Evolutionary conservation across 2,113 vertebrate genomes (phyloP).

Genomic region (Catharus minimus): DNA sequence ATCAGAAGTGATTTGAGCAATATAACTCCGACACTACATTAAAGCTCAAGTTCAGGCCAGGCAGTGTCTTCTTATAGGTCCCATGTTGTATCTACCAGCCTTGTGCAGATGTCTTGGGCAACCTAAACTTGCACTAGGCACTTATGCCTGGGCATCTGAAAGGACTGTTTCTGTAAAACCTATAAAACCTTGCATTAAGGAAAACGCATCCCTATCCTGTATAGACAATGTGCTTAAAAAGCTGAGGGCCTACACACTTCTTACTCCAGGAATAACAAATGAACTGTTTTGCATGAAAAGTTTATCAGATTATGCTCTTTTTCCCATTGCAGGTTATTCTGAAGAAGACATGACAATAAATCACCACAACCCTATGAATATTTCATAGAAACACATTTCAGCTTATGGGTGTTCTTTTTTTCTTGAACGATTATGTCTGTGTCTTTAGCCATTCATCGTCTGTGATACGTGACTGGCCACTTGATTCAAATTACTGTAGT

Average conservation of each 20-base stretch:
- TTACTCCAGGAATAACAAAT: neutral
- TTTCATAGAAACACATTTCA: constrained; percentile 18
- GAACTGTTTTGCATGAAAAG: constrained; percentile 5
- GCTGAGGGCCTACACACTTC: neutral
- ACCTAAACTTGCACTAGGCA: neutral
- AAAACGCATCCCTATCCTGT: neutral
- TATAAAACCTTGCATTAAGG: neutral
- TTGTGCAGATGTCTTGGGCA: neutral
- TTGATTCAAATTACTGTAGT: constrained; percentile 1
- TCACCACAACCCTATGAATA: neutral
- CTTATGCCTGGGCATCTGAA: neutral
- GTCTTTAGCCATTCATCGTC: neutral
- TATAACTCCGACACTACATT: neutral
- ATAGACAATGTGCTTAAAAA: neutral
- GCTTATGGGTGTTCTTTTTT: neutral
- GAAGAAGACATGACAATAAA: neutral
- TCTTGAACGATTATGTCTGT: neutral
- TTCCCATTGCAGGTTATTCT: neutral
- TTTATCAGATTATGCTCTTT: constrained; percentile 10
- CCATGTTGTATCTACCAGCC: neutral
- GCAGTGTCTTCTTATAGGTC: neutral
- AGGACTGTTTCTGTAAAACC: neutral
- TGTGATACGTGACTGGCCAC: neutral
- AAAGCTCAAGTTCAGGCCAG: neutral
- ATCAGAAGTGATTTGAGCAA: neutral